Conservation (phyloP, 2,113 vertebrate genomes). For the Caloenas nicobarica region DNA sequence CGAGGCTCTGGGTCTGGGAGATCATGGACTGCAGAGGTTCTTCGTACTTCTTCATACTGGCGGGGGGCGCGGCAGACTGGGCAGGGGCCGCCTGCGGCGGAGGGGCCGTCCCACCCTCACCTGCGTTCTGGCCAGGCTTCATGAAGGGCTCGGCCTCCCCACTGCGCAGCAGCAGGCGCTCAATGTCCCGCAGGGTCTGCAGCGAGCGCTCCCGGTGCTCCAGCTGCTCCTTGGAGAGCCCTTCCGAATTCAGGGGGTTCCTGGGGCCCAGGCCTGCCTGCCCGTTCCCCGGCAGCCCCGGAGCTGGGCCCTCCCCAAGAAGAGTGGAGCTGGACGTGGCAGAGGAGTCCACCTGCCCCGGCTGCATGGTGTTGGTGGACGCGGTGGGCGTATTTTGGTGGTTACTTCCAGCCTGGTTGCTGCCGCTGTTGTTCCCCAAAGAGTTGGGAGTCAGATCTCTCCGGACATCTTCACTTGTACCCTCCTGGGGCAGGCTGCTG, state of each 20-base stretch:
- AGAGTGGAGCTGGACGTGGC: slow-evolving; percentile 16
- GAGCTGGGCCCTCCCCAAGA: slow-evolving; percentile 48
- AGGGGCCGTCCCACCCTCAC: slow-evolving; percentile 54
- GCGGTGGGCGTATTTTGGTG: slow-evolving; percentile 74
- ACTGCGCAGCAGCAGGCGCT: slow-evolving; percentile 88
- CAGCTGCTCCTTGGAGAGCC: slow-evolving; percentile 95
- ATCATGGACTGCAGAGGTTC: slow-evolving; percentile 96
- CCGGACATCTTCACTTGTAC: slow-evolving; percentile 65
- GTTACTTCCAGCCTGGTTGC: slow-evolving; percentile 70
- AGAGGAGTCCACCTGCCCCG: slow-evolving; percentile 60
- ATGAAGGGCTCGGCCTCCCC: slow-evolving; percentile 77
- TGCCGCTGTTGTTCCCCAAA: slow-evolving; percentile 71
- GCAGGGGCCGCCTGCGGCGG: slow-evolving; percentile 39
- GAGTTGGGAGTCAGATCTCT: slow-evolving; percentile 80
- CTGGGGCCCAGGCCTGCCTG: slow-evolving; percentile 66
- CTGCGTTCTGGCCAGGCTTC: slow-evolving; percentile 63
- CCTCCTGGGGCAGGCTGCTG: slow-evolving; percentile 61
- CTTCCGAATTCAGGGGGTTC: slow-evolving; percentile 76
- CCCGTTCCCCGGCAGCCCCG: slow-evolving; percentile 64
- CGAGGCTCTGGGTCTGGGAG: slow-evolving; percentile 91
- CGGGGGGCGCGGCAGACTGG: slow-evolving; percentile 28
- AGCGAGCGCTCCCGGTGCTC: slow-evolving; percentile 95
- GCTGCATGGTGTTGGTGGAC: slow-evolving; percentile 59
- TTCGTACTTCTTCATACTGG: slow-evolving; percentile 88
- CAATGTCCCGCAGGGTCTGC: slow-evolving; percentile 94